These are phyloP conservation scores for Zaprionus lineosus DNA, from an alignment of 2,888 invertebrate genomes.

Conservation along the genomic window DNA sequence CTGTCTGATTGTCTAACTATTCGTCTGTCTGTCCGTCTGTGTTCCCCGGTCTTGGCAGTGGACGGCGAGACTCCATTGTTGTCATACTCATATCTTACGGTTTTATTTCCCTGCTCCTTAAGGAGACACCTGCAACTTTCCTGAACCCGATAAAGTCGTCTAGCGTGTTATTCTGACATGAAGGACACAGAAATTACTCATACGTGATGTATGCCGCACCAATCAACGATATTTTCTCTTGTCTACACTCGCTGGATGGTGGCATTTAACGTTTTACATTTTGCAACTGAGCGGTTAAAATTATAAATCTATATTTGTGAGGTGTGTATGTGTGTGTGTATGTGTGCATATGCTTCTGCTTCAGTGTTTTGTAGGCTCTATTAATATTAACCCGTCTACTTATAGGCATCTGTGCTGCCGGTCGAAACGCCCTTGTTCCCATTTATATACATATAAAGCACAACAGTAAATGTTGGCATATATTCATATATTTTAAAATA, in stretches of 20 bases:
- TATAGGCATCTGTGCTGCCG: conserved; percentile 52
- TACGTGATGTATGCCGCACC: conserved; percentile 33
- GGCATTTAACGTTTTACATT: conserved; percentile 43
- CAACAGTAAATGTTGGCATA: conserved; percentile 39
- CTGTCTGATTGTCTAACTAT: not conserved
- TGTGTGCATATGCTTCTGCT: not conserved
- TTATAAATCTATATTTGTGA: no score
- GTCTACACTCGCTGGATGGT: no score
- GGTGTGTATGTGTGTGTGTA: not conserved
- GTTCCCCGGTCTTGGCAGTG: not conserved
- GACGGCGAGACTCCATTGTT: conserved; percentile 46
- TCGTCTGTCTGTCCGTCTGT: not conserved
- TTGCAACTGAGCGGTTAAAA: no score
- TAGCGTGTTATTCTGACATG: conserved; percentile 2
- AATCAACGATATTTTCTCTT: no score
- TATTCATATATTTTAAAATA: conserved; percentile 35
- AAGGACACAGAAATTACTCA: conserved; percentile 38
- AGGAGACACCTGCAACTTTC: not conserved
- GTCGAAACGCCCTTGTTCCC: conserved; percentile 67
- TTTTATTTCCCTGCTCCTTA: conserved; percentile 6
- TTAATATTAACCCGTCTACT: conserved; percentile 54
- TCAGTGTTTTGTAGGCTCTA: conserved; percentile 36
- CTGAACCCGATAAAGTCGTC: conserved; percentile 23
- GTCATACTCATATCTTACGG: conserved; percentile 18
- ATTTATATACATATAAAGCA: conserved; percentile 42